Base-by-base conservation (phyloP, 2,113 vertebrate species). In the Opisthocomus hoazin region DNA sequence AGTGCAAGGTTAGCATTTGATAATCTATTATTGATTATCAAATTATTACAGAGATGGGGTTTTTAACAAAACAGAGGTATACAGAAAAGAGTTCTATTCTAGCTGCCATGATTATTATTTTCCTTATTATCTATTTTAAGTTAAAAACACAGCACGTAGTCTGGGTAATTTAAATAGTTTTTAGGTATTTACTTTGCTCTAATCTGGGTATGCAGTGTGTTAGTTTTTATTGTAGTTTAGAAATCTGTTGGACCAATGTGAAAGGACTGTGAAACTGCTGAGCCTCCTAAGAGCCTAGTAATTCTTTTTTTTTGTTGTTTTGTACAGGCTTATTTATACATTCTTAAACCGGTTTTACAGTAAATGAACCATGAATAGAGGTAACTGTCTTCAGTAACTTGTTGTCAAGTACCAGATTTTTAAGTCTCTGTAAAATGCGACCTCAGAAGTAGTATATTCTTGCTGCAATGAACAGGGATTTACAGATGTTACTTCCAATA, bases 281-380 rank as follows among this genome's bases (percentile, higher is more conserved):
- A 91, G 21, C 46, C 17, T 88, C 16, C 37, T 83, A 79, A 76
- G 2, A 95, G 24, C 39, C 34, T 75, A 45, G 68, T 75, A 39
- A 39, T 1, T 36, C 36, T 41, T 76, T 19, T 22, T 48, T 29
- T 46, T 50, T 12, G 19, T 37, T 39, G 43, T 37, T 45, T 64
- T 37, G 9, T 71, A 54, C 32, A n/a, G 71, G 43, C 43, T 83
- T 91, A 80, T 76, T 89, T 84, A 89, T 93, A 86, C 41, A 69
- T 85, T 93, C 73, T 81, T 95, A 89, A 95, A 81, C 46, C 84
- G 34, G 34, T 78, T 93, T 93, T 93, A 93, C 50, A 70, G 90
- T 89, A 94, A 93, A 87, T 92, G 86, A 90, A 93, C 83, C 82
- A 91, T 87, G 64, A 92, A 94, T 74, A 87, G 76, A 94, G 79